phyloP scores from a whole-genome alignment of 2,888 invertebrate genomes.

The Chrysotoxum bicinctum region DNA sequence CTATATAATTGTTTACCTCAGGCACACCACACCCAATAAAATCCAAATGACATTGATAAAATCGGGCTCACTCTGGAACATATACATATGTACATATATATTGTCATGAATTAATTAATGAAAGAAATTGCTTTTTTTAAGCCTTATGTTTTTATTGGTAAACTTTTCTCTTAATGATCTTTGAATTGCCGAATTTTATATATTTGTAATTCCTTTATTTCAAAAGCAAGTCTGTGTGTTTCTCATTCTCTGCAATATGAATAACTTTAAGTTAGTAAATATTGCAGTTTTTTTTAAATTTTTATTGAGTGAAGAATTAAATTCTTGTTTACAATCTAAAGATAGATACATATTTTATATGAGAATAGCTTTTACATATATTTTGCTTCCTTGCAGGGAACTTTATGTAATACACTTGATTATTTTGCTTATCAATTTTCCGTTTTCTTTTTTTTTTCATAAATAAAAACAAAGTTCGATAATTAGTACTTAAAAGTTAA shows the following conservation, averaged over 20 bases:
- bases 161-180: slow-evolving; percentile 64
- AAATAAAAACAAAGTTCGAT: slow-evolving; percentile 70
- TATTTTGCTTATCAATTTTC: slow-evolving; percentile 43
- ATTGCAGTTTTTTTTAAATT: slow-evolving; percentile 26
- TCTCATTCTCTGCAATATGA: slow-evolving; percentile 13
- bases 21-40: too few relatives aligned
- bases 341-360: slow-evolving; percentile 69
- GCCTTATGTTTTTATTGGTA: slow-evolving; percentile 70
- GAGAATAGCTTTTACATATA: slow-evolving; percentile 72
- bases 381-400: slow-evolving; percentile 69
- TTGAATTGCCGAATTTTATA: slow-evolving; percentile 56
- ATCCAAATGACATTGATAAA: too few relatives aligned
- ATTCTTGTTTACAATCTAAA: slow-evolving; percentile 66
- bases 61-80: too few relatives aligned
- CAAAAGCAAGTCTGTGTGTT: slow-evolving; percentile 42
- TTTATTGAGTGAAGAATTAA: slow-evolving; percentile 58
- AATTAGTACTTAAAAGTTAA: slow-evolving; percentile 70
- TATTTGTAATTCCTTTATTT: slow-evolving; percentile 26
- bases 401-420: slow-evolving; percentile 65
- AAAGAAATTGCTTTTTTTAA: slow-evolving; percentile 55
- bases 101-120: background rate
- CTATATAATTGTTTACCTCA: too few relatives aligned
- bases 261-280: slow-evolving; percentile 47
- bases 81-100: too few relatives aligned
- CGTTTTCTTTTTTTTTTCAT: slow-evolving; percentile 61